Evolutionary conservation across 2,113 vertebrate genomes (phyloP).

Genomic region (Alexandromys fortis): DNA sequence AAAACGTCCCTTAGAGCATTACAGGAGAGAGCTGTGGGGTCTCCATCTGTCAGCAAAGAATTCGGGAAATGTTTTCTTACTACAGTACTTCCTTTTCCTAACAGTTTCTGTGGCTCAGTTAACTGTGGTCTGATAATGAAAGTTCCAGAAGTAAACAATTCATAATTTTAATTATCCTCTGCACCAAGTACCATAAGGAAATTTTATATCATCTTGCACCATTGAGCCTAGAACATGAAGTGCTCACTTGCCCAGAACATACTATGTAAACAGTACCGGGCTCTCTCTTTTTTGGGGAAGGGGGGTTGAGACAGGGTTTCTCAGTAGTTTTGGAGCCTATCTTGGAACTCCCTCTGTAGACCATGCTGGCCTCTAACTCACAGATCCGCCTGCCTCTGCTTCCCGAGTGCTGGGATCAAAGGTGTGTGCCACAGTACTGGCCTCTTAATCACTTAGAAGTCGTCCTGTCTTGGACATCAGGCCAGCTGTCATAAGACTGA

Average conservation of each 20-base stretch:
- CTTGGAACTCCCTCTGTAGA: too few relatives aligned
- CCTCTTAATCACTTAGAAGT: not conserved
- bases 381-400: too few relatives aligned
- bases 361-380: too few relatives aligned
- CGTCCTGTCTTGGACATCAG: not conserved
- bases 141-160: not conserved
- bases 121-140: not conserved
- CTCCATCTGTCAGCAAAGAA: rapidly evolving
- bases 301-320: too few relatives aligned
- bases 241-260: not conserved
- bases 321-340: too few relatives aligned
- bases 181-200: not conserved
- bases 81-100: not conserved
- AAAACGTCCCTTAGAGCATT: not conserved
- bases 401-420: too few relatives aligned
- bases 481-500: not conserved
- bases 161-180: not conserved
- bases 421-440: not conserved
- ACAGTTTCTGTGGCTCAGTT: not conserved
- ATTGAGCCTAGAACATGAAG: not conserved
- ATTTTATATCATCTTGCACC: not conserved
- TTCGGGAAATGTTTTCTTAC: not conserved
- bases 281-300: not conserved
- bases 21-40: not conserved
- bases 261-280: not conserved